Evolutionary conservation across 2,888 invertebrate genomes (phyloP), one percentile per base, ranked within the genome.

Genomic region (Helicoverpa assulta): DNA sequence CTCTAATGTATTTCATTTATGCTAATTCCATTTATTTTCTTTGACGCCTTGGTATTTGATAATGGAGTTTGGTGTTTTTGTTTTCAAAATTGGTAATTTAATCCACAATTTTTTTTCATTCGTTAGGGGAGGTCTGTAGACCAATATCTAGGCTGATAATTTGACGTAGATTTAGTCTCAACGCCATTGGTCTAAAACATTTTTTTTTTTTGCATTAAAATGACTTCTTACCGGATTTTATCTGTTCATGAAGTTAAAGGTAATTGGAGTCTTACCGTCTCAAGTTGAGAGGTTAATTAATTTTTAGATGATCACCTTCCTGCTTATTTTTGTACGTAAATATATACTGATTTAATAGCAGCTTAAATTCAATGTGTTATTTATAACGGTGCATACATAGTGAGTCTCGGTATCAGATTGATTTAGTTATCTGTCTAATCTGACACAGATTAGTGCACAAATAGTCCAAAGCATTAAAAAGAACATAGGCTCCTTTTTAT

Each of bases 1-100:
- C 68, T 84, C 68, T 82, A 89, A 87, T 89, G 88, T 85, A 87
- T 87, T 88, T 86, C 86, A 83, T 87, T 86, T 84, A 87, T 88
- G 88, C 86, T 88, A 88, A 90, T 88, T 85, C 82, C 78, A 82
- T 88, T 87, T 85, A 80, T 82, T 72, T 67, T 67, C 57, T 69
- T 74, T 80, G 19, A 61, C 57, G 81, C 85, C 82, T 81, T 80
- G 77, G 76, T 81, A 72, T 75, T 68, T 67, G 61, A 66, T 86
- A 87, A 82, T 84, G 83, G 76, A 86, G 79, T 73, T 77, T 79
- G 61, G 68, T 76, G 68, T 70, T 78, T 65, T 67, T 75, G 37
- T 80, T 73, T 75, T 67, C 18, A 37, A 78, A 78, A 67, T 67
- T 70, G 16, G n/a, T 63, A 59, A 67, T 67, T 16, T 47, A 16